Base-by-base conservation (phyloP, 92 coral and sea anemone species). In the Porites evermanni region DNA sequence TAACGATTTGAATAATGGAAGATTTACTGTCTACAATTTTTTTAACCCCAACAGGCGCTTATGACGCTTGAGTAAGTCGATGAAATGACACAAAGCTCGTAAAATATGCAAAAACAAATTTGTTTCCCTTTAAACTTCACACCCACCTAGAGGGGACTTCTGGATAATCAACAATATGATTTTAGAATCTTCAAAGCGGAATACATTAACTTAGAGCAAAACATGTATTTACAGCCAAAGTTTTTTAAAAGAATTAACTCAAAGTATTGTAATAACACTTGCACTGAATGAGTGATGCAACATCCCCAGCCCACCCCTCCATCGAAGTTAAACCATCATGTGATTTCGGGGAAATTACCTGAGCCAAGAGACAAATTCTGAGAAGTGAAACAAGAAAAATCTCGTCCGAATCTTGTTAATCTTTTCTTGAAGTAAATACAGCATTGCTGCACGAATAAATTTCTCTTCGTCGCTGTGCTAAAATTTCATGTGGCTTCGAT, bases 311-410 rank as follows among this genome's bases (percentile, higher is more conserved):
- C 66, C n/a, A 18, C 53, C 74, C 75, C 0, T 53, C 76, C 84
- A 67, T 24, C 17, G 50, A 4, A 68, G 17, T 29, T 26, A 56
- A 32, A 58, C 17, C 47, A 13, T 70, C 77, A 56, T 65, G 77
- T 81, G 85, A 81, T 53, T 81, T 81, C 85, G 44, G 77, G 20
- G 85, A 81, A 81, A 53, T 52, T 58, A 47, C 3, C 20, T 2
- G 64, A 70, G 8, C 0, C 23, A n/a, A 23, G 20, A 26, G 20
- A 38, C 19, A 72, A 70, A 69, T 81, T 81, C 85, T 32, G 32
- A 53, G 85, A 81, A 73, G 70, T 26, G 64, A 67, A n/a, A 38
- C 50, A 12, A 65, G 7, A 0, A 67, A 29, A 23, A 7, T 58
- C 12, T n/a, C 21, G 16, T 52, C 26, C 11, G 16, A 21, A 16